Evolutionary conservation across 2,797 vertebrate species (phyloP), one percentile per base, ranked within the genome.

Genomic region (Coranthus polyacanthus): DNA sequence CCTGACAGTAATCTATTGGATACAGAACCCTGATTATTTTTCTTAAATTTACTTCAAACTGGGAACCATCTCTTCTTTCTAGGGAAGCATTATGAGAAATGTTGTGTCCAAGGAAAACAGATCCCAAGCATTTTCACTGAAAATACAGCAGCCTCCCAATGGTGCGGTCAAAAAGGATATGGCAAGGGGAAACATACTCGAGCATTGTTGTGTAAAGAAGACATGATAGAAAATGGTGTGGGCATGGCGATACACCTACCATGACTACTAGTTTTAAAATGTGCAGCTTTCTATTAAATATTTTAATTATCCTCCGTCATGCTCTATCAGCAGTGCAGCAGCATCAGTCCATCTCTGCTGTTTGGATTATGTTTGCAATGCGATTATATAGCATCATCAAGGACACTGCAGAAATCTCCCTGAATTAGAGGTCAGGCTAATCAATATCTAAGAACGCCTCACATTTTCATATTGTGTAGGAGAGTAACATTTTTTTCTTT

Each of bases 231-330:
- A 29, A 6, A 26, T n/a, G 6, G 21, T 26, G 45, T 16, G 10
- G 10, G 8, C 43, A 22, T n/a, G 38, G 41, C 17, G 12, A 43
- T 43, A n/a, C n/a, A n/a, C n/a, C n/a, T n/a, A n/a, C n/a, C n/a
- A n/a, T n/a, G n/a, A n/a, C n/a, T n/a, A n/a, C n/a, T n/a, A n/a
- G n/a, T n/a, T n/a, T n/a, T n/a, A n/a, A n/a, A n/a, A n/a, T n/a
- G n/a, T 29, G 26, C 26, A 47, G 43, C 29, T 17, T 58, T 65
- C 16, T 22, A 62, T 64, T 65, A 59, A 81, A 62, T 59, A 61
- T 39, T 41, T 49, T 13, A 55, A 54, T 63, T 46, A 52, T 55
- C 55, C 54, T 62, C 29, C 17, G 43, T 55, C 22, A 22, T 37
- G 39, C 21, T 55, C 20, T 39, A 12, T 16, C 54, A 52, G 46